Evolutionary conservation across 2,797 vertebrate genomes (phyloP).

Genomic region (Champsocephalus gunnari): DNA sequence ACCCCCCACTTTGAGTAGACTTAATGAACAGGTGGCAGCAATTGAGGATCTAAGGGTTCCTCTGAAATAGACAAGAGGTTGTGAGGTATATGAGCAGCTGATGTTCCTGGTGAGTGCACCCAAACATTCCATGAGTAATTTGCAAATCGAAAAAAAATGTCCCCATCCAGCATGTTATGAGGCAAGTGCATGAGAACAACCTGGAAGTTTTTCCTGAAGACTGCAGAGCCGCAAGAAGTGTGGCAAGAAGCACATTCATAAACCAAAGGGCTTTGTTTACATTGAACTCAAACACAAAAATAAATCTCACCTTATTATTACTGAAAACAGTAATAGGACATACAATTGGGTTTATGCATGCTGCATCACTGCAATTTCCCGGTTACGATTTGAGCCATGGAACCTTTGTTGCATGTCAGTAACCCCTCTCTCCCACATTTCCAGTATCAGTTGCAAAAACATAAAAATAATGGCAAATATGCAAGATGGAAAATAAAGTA

Average conservation of each 20-base stretch:
- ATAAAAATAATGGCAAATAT: too few relatives aligned
- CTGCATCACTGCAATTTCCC: too few relatives aligned
- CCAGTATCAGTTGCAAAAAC: too few relatives aligned
- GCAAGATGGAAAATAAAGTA: background rate
- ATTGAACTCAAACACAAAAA: too few relatives aligned
- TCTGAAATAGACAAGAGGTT: slow-evolving; percentile 31
- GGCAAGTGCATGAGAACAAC: background rate
- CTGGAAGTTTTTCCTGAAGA: background rate
- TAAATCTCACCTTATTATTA: too few relatives aligned
- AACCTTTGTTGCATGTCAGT: too few relatives aligned
- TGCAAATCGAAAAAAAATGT: background rate
- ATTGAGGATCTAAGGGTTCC: slow-evolving; percentile 7
- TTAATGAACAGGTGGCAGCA: slow-evolving; percentile 25
- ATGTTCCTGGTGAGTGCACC: background rate
- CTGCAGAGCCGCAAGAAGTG: background rate
- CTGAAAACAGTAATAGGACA: background rate
- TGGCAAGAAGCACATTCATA: too few relatives aligned
- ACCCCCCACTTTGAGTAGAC: background rate
- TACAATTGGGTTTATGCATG: background rate
- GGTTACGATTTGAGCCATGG: too few relatives aligned
- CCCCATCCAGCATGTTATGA: background rate
- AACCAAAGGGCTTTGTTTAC: too few relatives aligned
- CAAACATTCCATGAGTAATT: background rate
- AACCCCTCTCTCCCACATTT: too few relatives aligned
- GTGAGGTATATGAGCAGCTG: slow-evolving; percentile 11